Evolutionary conservation across 2,888 invertebrate genomes (phyloP), one percentile per base, ranked within the genome.

Genomic region (Drosophila testacea): DNA sequence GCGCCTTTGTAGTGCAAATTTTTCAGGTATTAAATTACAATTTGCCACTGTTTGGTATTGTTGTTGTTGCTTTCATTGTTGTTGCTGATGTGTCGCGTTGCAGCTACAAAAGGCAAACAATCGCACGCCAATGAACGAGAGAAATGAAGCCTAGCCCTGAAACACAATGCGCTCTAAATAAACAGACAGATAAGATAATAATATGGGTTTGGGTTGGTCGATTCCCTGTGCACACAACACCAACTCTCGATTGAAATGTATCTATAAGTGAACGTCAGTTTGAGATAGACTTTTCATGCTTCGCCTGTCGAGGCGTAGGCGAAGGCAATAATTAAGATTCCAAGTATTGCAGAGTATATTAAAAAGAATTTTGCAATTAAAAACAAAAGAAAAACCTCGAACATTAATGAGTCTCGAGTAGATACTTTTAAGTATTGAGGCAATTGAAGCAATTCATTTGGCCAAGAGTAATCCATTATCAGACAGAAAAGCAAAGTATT

Each of bases 1-100:
- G 88, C 85, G 82, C 87, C 75, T 83, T 86, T 83, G 83, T 83
- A 69, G 65, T 83, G 81, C 81, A 81, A 72, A 82, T 87, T 84
- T 87, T 67, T 79, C 75, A 66, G 65, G 79, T 83, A 83, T 83
- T 83, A 85, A 81, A 81, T 83, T 85, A 83, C 83, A 79, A 83
- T 85, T 83, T 81, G 81, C 79, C 75, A 81, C 76, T 72, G 74
- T 77, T 79, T 80, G 79, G 55, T 76, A 44, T 46, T 63, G 59
- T 42, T 22, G 22, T 22, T 22, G 22, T 22, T 59, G 76, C 42
- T 5, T 27, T 27, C 71, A 42, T 47, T 55, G 54, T 22, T 47
- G 47, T 44, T 57, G 75, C 42, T 59, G 34, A 41, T 65, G 64
- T 61, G 74, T 57, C 42, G 61, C 57, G 60, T 65, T 55, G 75